Percentiles rank a stretch among this genome's conserved stretches.
Evolutionary conservation across 2,797 vertebrate genomes (phyloP).

Genomic region (Psittacula derbiana): DNA sequence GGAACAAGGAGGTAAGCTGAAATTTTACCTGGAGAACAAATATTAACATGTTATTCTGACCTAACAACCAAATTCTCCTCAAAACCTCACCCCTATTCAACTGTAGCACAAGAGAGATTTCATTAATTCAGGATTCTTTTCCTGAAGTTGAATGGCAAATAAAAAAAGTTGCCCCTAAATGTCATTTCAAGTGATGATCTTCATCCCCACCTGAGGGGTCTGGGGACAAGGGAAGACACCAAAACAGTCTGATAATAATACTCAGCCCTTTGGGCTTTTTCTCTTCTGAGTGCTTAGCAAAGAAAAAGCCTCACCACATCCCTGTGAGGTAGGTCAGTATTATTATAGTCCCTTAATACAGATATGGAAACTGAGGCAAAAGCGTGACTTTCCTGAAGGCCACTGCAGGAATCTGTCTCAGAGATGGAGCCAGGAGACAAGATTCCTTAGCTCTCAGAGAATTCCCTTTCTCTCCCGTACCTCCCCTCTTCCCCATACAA

Average conservation of each 20-base stretch:
- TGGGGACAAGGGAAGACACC: neutral
- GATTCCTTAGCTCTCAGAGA: neutral
- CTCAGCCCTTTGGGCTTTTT: conserved; percentile 1
- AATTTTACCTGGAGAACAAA: neutral
- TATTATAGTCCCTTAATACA: conserved; percentile 21
- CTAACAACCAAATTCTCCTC: neutral
- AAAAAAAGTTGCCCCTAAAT: conserved; percentile 2
- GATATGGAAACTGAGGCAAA: conserved; percentile 12
- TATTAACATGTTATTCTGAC: neutral
- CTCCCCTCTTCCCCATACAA: neutral
- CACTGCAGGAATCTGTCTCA: neutral
- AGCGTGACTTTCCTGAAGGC: neutral
- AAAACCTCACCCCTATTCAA: neutral
- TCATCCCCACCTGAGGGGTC: neutral
- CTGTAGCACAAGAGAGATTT: neutral
- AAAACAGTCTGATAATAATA: neutral
- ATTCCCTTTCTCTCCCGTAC: neutral
- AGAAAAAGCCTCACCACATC: conserved; percentile 35
- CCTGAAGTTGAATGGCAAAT: neutral
- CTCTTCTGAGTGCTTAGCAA: neutral
- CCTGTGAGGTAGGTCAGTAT: conserved; percentile 56
- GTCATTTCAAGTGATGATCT: conserved; percentile 4
- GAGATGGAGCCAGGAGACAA: neutral
- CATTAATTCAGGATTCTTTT: neutral
- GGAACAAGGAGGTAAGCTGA: neutral